Evolutionary conservation across 2,797 vertebrate species (phyloP), one percentile per base, ranked within the genome.

Genomic region (Rhinatrema bivittatum): DNA sequence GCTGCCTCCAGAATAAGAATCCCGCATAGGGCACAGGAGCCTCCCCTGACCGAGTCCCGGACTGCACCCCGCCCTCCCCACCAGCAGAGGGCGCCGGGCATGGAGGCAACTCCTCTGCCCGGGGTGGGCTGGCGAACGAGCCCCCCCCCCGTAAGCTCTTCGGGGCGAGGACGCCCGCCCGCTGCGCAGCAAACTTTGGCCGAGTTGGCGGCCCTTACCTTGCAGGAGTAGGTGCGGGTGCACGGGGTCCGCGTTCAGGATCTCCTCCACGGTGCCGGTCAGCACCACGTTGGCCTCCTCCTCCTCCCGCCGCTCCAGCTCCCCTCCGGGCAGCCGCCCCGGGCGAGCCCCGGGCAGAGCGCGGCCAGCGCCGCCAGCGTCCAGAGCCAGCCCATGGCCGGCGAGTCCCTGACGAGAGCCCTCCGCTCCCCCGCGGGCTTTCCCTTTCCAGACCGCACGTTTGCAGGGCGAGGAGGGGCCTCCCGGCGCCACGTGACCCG

Each of bases 151-250:
- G 29, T 21, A 82, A 74, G 72, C 96, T 96, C 96, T 88, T 21
- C 6, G 21, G 23, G 27, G 11, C 11, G 4, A n/a, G n/a, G 10
- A 5, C 12, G 25, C 20, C 21, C 20, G 32, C 36, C 13, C 10
- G 21, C 17, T 16, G 11, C 3, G 6, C 36, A n/a, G n/a, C n/a
- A n/a, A n/a, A n/a, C n/a, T n/a, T n/a, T n/a, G n/a, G n/a, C n/a
- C n/a, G n/a, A n/a, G n/a, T n/a, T n/a, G n/a, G n/a, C 29, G 29
- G 7, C 30, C 20, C 76, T 76, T 74, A 98, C 95, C 94, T 97
- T 98, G 90, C 95, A 96, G 1, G 93, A 97, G 44, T 98, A 98
- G 19, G 91, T 96, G 52, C 92, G 90, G n/a, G 29, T 94, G 91
- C 41, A 97, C 91, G 16, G 94, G 95, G 69, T 98, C 94, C 86